A percentile compares a stretch with the other conserved stretches of the same genome.
These are phyloP conservation scores for Crax fasciolata DNA, from an alignment of 2,797 vertebrate species.

Conservation along the genomic window DNA sequence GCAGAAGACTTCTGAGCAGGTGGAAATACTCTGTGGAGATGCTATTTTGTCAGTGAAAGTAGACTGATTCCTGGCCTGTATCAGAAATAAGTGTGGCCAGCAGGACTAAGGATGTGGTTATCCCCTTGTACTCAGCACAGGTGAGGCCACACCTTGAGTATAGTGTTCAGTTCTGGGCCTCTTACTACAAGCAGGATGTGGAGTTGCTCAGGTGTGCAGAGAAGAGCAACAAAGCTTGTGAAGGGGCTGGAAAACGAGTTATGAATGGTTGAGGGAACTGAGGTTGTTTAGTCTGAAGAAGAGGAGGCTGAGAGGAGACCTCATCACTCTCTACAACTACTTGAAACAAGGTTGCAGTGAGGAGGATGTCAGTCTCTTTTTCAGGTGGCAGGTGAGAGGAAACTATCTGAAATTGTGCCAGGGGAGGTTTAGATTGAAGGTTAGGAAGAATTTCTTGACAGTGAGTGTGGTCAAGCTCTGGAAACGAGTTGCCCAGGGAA, in stretches of 20 bases:
- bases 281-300: background rate
- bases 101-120: background rate
- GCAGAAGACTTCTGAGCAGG: background rate
- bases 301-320: background rate
- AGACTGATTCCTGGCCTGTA: background rate
- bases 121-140: background rate
- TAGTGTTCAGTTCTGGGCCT: background rate
- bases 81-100: background rate
- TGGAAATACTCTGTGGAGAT: background rate
- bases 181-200: background rate
- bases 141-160: background rate
- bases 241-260: background rate
- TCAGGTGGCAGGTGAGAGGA: too few species aligned
- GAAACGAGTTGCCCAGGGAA: too few species aligned
- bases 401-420: too few species aligned
- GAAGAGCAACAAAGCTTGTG: background rate
- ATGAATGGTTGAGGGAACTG: background rate
- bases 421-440: background rate
- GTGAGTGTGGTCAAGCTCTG: too few species aligned
- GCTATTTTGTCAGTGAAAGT: background rate
- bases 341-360: background rate
- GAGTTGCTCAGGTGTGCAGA: background rate
- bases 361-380: too few species aligned
- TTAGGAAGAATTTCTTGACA: background rate
- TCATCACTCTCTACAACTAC: background rate